Conservation (phyloP, 1,140 invertebrate genomes). For the Diploscapter pachys region DNA sequence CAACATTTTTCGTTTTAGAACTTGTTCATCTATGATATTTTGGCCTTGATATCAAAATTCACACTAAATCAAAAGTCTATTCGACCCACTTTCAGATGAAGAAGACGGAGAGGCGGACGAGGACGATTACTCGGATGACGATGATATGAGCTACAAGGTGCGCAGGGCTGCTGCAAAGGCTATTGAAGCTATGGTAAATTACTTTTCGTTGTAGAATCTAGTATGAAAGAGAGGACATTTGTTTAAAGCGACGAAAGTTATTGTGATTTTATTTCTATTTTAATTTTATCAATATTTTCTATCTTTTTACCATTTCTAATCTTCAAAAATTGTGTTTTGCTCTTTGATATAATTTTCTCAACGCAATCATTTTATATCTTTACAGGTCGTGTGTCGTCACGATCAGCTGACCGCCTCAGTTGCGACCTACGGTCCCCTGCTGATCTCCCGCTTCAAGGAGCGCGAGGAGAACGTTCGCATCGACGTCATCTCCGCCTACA, state of each 20-base stretch:
- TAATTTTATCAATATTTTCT: neutral
- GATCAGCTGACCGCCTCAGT: conserved; percentile 76
- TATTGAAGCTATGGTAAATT: conserved; percentile 81
- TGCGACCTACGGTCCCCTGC: conserved; percentile 83
- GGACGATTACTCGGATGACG: conserved; percentile 70
- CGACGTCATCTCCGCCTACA: conserved; percentile 93
- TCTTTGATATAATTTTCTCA: neutral
- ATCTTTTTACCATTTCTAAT: conserved; percentile 3
- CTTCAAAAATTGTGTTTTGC: neutral
- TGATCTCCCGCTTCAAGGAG: conserved; percentile 85
- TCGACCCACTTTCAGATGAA: conserved; percentile 66
- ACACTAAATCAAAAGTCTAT: neutral
- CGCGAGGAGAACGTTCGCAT: conserved; percentile 97
- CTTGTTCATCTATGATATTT: conserved; percentile 24
- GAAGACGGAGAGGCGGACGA: conserved; percentile 41
- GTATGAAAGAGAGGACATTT: too few relatives aligned
- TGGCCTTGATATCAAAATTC: conserved; percentile 14
- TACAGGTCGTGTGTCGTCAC: conserved; percentile 19
- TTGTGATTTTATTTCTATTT: too few relatives aligned
- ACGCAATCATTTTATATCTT: neutral
- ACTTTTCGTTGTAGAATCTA: neutral
- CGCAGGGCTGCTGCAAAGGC: conserved; percentile 92
- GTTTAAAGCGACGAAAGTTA: too few relatives aligned
- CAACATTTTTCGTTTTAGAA: neutral
- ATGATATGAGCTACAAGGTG: conserved; percentile 99